Base-by-base conservation (phyloP, 2,888 invertebrate genomes). In the Oligia strigilis region DNA sequence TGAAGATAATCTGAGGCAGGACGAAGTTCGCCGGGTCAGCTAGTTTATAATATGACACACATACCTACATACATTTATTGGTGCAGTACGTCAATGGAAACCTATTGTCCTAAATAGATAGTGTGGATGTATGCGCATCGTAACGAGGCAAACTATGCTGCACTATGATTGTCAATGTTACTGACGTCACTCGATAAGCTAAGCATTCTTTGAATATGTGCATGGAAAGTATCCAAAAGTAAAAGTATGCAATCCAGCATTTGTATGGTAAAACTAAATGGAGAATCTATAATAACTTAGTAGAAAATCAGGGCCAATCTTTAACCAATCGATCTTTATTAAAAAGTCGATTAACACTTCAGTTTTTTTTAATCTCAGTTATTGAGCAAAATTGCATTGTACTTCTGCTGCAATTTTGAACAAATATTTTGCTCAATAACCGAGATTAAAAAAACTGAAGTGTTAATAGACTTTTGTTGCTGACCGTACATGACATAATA, bases 61-160 rank as follows among this genome's bases (percentile, higher is more conserved):
- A 86, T 78, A 70, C 9, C 49, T 64, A 82, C 58, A 55, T 64
- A 82, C 58, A 46, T 64, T 70, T 82, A 72, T 72, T 82, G n/a
- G 58, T 64, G 49, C 62, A 43, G 72, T 75, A 81, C 72, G 75
- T 85, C 77, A 85, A 71, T 85, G 73, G 77, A 81, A 87, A 77
- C 88, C 79, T 77, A 75, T 81, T 87, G 88, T 78, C 81, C 85
- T 75, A 89, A 69, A 85, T 87, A 87, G 88, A 88, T 87, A 84
- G 70, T 75, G 78, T 36, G 49, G 70, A 76, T 65, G 73, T 67
- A 40, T 46, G 70, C 70, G 78, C 85, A 73, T 84, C 67, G 64
- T 75, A 78, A 73, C 78, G 76, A 73, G 43, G 78, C 73, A 62
- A 77, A 69, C 67, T 78, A 73, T 84, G 67, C 60, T 77, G 58